Conservation (phyloP, 2,113 vertebrate genomes). For the Rhinolophus ferrumequinum region DNA sequence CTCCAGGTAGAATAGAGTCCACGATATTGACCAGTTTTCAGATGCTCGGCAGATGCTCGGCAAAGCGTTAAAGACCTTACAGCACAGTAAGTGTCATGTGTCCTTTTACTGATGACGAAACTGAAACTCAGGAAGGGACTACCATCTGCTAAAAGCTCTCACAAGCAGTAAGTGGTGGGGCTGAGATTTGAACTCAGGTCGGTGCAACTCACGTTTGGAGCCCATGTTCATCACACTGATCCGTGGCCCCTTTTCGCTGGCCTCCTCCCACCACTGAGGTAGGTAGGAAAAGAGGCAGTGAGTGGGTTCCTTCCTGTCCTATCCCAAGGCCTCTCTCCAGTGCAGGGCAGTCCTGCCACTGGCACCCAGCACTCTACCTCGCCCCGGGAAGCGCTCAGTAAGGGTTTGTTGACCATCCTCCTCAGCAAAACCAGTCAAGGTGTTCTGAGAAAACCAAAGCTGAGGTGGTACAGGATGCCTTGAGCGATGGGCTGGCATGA, state of each 20-base stretch:
- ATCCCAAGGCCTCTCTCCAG: neutral
- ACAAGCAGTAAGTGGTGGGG: neutral
- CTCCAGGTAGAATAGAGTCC: neutral
- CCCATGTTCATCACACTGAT: neutral
- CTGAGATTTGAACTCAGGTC: neutral
- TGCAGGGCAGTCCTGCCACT: neutral
- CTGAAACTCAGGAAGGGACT: neutral
- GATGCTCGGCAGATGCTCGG: neutral
- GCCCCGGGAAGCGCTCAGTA: accelerated
- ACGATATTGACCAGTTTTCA: neutral
- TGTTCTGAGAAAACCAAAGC: neutral
- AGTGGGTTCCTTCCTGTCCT: neutral
- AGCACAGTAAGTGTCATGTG: neutral
- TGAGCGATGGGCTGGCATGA: neutral
- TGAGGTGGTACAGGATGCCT: no score
- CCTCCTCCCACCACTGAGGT: neutral
- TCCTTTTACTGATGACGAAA: neutral
- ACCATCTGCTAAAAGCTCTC: no score
- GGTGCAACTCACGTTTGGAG: neutral
- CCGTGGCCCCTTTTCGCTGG: neutral
- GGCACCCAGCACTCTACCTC: neutral
- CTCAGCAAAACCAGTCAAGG: neutral
- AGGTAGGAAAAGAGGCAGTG: neutral
- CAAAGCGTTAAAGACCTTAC: neutral
- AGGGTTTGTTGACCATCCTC: neutral